Base-by-base conservation (phyloP, 2,888 invertebrate species). In the Drymonia ruficornis region DNA sequence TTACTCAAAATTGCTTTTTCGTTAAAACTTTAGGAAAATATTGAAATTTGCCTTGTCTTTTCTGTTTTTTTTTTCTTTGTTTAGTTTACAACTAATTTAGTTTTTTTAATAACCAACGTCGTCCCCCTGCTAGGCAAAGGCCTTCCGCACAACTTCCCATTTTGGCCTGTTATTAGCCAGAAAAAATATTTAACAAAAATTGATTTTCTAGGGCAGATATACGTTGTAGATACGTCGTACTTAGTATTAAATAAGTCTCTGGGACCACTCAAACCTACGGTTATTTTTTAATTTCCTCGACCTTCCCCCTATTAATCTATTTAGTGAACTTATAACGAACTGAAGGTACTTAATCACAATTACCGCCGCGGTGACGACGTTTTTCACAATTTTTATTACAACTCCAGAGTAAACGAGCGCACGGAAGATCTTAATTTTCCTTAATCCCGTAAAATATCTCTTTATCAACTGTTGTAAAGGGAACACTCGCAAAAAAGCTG, bases 361-460 rank as follows among this genome's bases (percentile, higher is more conserved):
- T 59, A 52, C 18, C 43, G 36, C 49, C 50, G 55, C 54, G 53
- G 56, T 49, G 40, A 40, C 56, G 58, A 53, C 53, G 52, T 65
- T 66, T 58, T 61, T 55, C 61, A 59, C 56, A 55, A 58, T 66
- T 65, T 72, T 60, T 60, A 49, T 54, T 52, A 60, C 59, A 61
- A 56, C 58, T 65, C 58, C n/a, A 34, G 15, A 38, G 53, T 51
- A 18, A 63, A 57, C 52, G 59, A 63, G 58, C 63, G 61, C 55
- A 50, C 56, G 53, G 66, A 62, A 59, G 64, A 67, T 67, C 58
- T 70, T 73, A 71, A 74, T 70, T 70, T 70, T 61, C 67, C 56
- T 68, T 67, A 70, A 70, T 65, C 65, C 66, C 66, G 61, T 69
- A 63, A 71, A 70, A 75, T 67, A 61, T 66, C 63, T 64, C 70